Conservation (phyloP, 2,888 invertebrate species). For the Dasysyrphus albostriatus region DNA sequence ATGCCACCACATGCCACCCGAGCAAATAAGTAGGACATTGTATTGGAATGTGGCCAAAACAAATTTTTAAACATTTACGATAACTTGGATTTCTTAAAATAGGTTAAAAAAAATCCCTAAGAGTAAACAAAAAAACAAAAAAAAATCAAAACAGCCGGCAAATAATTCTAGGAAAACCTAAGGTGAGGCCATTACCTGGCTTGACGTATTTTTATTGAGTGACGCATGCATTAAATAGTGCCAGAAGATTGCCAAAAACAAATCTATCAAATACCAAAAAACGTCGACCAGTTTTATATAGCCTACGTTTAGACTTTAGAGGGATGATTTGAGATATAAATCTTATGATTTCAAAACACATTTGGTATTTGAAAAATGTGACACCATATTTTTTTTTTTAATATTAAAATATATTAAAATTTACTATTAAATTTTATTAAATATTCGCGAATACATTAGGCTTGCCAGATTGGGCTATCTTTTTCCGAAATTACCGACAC, state of each 20-base stretch:
- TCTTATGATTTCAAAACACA: background rate
- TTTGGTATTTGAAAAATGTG: constrained; percentile 3
- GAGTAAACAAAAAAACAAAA: constrained; percentile 36
- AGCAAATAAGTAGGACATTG: constrained; percentile 65
- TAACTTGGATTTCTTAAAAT: constrained; percentile 61
- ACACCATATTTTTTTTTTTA: background rate
- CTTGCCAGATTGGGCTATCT: too few species aligned
- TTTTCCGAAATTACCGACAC: too few species aligned
- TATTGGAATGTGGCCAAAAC: constrained; percentile 69
- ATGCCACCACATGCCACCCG: constrained; percentile 47
- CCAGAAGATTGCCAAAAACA: constrained; percentile 16
- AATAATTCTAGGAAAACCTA: background rate
- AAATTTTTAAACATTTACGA: constrained; percentile 60
- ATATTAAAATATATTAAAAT: too few species aligned
- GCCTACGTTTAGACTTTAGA: background rate
- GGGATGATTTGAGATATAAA: background rate
- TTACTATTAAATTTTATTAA: too few species aligned
- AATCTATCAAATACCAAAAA: constrained; percentile 27
- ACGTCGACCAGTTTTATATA: background rate
- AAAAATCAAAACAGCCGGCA: background rate
- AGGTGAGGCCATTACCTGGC: constrained; percentile 28
- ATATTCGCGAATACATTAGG: too few species aligned
- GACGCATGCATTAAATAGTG: constrained; percentile 54
- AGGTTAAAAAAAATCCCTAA: constrained; percentile 26
- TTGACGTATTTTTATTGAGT: constrained; percentile 56